Evolutionary conservation across 2,797 vertebrate species (phyloP), one percentile per base, ranked within the genome.

Genomic region (Sylvilagus floridanus): DNA sequence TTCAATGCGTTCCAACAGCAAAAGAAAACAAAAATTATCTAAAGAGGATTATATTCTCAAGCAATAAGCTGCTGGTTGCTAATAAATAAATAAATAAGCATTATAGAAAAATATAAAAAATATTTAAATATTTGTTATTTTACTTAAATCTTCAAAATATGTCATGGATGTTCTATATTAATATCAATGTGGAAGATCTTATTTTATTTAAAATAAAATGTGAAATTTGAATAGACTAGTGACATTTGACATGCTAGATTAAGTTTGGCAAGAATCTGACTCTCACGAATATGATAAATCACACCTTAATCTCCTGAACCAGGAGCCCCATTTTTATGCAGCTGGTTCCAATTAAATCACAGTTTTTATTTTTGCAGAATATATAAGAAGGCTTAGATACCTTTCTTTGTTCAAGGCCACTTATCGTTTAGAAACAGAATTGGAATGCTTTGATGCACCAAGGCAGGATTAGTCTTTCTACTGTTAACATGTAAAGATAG

Each of bases 391-490:
- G 32, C 86, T 94, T 73, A 90, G 68, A 77, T 92, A 0, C 0
- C 2, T 1, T 47, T 92, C 72, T 90, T 97, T 97, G 19, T 22
- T 86, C 92, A 90, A 96, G 30, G 24, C 14, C 16, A 95, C n/a
- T 97, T 97, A 94, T 96, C 95, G 96, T 86, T 97, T 88, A 95
- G 32, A 90, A 97, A 95, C 88, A 96, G 78, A 95, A 77, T 83
- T 32, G 65, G 91, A 94, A 97, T 13, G 73, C 62, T 93, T 95
- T 96, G 93, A 88, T 93, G 86, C 32, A 88, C 83, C 88, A 79
- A 92, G 78, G 30, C 90, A 92, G 91, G 73, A 97, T 97, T 96
- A 93, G 60, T 89, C 66, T 65, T 97, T 97, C 94, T 75, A 92
- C 68, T 60, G 60, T 96, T 94, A 94, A 93, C 71, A 76, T 93